Conservation (phyloP, 2,888 invertebrate genomes). For the Aspidapion aeneum region DNA sequence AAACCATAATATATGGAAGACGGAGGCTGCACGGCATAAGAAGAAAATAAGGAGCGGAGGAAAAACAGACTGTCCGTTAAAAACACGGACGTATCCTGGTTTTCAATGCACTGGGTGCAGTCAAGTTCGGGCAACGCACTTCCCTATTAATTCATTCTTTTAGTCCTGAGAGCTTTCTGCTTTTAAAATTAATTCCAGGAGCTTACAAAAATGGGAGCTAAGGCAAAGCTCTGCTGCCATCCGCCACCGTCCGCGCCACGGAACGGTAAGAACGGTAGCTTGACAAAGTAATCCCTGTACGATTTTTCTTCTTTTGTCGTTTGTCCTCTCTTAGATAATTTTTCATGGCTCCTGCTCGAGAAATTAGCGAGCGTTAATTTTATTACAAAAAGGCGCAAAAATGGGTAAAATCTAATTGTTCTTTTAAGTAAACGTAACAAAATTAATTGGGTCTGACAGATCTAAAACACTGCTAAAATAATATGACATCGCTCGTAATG, state of each 20-base stretch:
- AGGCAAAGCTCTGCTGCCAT: constrained; percentile 4
- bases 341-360: background rate
- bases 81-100: too few relatives aligned
- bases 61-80: too few relatives aligned
- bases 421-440: too few relatives aligned
- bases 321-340: background rate
- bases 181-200: constrained; percentile 24
- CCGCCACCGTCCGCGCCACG: background rate
- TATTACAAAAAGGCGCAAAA: background rate
- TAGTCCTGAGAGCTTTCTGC: constrained; percentile 21
- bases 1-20: too few relatives aligned
- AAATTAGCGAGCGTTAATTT: background rate
- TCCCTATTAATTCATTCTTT: constrained; percentile 31
- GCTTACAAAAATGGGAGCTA: constrained; percentile 16
- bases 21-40: too few relatives aligned
- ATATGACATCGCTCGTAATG: too few relatives aligned
- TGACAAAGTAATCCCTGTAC: constrained; percentile 2
- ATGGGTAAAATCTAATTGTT: too few relatives aligned
- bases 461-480: too few relatives aligned
- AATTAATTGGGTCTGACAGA: too few relatives aligned
- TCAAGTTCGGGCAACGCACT: background rate
- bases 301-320: background rate
- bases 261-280: background rate
- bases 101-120: too few relatives aligned
- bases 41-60: too few relatives aligned